phyloP scores from a whole-genome alignment of 35 echinoderm and acorn worm genomes.

The Ophiothrix spiculata region DNA sequence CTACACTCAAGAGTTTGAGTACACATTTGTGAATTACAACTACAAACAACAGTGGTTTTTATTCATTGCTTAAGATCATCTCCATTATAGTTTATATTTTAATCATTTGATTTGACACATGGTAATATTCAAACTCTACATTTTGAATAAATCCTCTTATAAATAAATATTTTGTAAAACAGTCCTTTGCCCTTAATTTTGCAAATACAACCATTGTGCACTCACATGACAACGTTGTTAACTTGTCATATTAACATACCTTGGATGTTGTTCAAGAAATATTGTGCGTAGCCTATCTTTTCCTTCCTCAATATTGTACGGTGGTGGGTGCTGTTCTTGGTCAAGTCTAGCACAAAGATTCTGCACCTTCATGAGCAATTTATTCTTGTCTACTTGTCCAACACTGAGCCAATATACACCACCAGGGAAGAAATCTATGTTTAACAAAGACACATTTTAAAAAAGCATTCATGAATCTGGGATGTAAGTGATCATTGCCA shows the following conservation, averaged over 20 bases:
- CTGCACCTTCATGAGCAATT: constrained; percentile 68
- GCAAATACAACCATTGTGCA: neutral
- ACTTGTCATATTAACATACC: constrained; percentile 8
- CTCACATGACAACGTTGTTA: neutral
- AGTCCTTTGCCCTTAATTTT: too few species aligned
- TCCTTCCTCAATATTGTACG: constrained; percentile 72
- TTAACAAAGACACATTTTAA: too few species aligned
- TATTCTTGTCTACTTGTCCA: constrained; percentile 62
- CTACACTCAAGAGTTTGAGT: too few species aligned
- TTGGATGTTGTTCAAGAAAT: constrained; percentile 75
- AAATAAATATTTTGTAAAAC: too few species aligned
- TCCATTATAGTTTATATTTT: too few species aligned
- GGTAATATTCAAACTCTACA: neutral
- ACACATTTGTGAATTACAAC: too few species aligned
- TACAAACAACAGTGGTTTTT: too few species aligned
- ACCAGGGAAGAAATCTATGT: constrained; percentile 86
- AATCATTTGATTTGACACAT: too few species aligned
- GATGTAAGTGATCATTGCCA: too few species aligned
- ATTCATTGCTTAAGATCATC: too few species aligned
- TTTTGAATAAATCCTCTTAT: too few species aligned
- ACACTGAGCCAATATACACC: constrained; percentile 73
- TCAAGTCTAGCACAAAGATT: constrained; percentile 77
- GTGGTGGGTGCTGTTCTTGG: constrained; percentile 48
- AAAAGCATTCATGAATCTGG: too few species aligned
- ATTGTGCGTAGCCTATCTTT: constrained; percentile 67